Conservation (phyloP, 1,140 invertebrate genomes). For the Lethocerus indicus region DNA sequence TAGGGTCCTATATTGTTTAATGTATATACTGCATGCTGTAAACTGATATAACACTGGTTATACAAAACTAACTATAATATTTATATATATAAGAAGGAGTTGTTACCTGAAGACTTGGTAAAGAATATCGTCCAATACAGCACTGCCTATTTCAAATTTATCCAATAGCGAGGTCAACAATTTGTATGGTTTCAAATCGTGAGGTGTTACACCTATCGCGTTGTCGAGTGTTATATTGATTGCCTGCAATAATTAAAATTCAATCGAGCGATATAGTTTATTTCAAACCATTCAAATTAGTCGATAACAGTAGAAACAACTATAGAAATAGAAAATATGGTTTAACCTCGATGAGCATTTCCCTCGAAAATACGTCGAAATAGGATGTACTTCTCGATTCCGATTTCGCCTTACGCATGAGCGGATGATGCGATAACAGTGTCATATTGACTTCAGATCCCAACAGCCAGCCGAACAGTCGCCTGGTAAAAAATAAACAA, state of each 20-base stretch:
- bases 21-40: too few species aligned
- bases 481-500: conserved; percentile 26
- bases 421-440: conserved; percentile 29
- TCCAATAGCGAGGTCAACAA: conserved; percentile 76
- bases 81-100: neutral
- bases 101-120: conserved; percentile 63
- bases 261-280: neutral
- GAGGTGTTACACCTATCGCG: conserved; percentile 34
- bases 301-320: too few species aligned
- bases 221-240: conserved; percentile 40
- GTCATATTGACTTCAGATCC: conserved; percentile 48
- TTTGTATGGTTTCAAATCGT: conserved; percentile 64
- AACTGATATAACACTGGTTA: too few species aligned
- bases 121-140: conserved; percentile 71
- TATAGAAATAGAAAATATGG: too few species aligned
- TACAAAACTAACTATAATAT: neutral
- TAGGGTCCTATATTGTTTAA: too few species aligned
- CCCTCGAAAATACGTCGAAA: conserved; percentile 57
- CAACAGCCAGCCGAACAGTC: conserved; percentile 69
- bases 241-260: conserved; percentile 23
- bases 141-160: conserved; percentile 72
- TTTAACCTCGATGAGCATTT: conserved; percentile 36
- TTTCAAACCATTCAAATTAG: neutral
- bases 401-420: conserved; percentile 23
- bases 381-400: conserved; percentile 31